Evolutionary conservation across 2,113 vertebrate genomes (phyloP).

Genomic region (Lanius ludovicianus): DNA sequence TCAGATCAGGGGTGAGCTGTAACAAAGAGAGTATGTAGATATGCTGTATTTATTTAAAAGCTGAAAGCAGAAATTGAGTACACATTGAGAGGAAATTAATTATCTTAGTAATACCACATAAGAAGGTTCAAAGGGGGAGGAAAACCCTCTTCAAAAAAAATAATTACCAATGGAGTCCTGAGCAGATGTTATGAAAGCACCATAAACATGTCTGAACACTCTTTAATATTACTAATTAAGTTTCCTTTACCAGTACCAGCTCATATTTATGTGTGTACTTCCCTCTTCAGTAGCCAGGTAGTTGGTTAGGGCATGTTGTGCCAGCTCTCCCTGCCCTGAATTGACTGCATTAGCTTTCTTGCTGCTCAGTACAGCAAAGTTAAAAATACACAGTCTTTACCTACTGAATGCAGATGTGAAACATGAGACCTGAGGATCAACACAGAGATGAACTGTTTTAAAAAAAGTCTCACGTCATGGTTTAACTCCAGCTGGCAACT

Average conservation of each 20-base stretch:
- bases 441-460: background rate
- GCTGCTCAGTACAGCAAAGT: background rate
- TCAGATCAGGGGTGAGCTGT: background rate
- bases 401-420: background rate
- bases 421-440: background rate
- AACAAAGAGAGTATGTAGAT: background rate
- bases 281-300: background rate
- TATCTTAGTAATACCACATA: background rate
- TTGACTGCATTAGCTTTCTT: constrained; percentile 12
- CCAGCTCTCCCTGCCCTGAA: constrained; percentile 41
- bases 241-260: constrained; percentile 28
- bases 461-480: background rate
- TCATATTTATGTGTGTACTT: constrained; percentile 50
- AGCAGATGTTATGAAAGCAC: background rate
- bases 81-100: background rate
- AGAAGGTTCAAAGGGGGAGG: background rate
- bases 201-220: background rate
- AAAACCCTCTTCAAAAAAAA: background rate
- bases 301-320: background rate
- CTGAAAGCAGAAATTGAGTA: background rate
- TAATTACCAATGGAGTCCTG: background rate
- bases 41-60: background rate
- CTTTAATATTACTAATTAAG: background rate
- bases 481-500: background rate
- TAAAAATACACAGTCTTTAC: background rate